These are phyloP conservation scores for Neodiprion fabricii DNA, from an alignment of 1,140 invertebrate species.

Conservation along the genomic window DNA sequence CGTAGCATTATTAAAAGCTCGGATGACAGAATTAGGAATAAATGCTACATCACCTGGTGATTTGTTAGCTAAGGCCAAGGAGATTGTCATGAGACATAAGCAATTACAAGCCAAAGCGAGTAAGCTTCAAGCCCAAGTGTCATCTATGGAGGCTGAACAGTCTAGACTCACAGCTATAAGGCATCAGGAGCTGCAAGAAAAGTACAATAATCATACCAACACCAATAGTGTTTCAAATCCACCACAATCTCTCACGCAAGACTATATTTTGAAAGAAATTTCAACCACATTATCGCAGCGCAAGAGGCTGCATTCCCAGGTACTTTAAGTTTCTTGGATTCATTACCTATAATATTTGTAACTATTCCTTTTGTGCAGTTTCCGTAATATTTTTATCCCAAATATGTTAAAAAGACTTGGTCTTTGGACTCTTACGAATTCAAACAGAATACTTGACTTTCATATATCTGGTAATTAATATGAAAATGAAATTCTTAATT, in stretches of 20 bases:
- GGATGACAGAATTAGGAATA: conserved; percentile 91
- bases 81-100: conserved; percentile 90
- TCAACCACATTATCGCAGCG: conserved; percentile 80
- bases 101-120: conserved; percentile 87
- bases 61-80: conserved; percentile 87
- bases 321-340: conserved; percentile 27
- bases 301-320: conserved; percentile 80
- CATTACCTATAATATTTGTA: conserved; percentile 7
- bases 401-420: conserved; percentile 8
- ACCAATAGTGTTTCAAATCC: conserved; percentile 62
- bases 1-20: conserved; percentile 85
- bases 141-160: conserved; percentile 74
- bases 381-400: conserved; percentile 14
- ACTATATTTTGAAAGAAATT: conserved; percentile 85
- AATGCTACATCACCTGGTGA: conserved; percentile 83
- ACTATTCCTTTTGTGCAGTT: conserved; percentile 11
- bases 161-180: conserved; percentile 70
- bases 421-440: not conserved
- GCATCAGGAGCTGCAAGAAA: conserved; percentile 73
- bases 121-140: conserved; percentile 82
- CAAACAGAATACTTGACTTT: too few relatives aligned
- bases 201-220: conserved; percentile 65
- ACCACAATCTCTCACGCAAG: conserved; percentile 73
- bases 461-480: too few relatives aligned
- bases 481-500: too few relatives aligned